Conservation (phyloP, 2,888 invertebrate genomes). For the Anthophora plumipes region DNA sequence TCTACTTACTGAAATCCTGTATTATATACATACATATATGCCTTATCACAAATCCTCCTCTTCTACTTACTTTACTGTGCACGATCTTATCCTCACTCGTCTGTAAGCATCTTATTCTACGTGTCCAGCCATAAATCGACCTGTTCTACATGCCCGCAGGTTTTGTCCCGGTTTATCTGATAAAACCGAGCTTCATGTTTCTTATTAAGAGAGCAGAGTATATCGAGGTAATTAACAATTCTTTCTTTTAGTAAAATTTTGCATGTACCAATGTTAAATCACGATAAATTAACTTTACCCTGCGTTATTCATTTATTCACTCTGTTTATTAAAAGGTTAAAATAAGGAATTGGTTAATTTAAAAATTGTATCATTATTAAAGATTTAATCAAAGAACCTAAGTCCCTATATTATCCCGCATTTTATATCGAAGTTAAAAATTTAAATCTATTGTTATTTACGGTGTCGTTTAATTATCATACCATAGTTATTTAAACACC, state of each 20-base stretch:
- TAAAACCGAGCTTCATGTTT: neutral
- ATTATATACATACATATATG: neutral
- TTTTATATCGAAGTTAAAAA: no score
- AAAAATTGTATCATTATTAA: neutral
- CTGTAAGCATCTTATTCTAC: constrained; percentile 28
- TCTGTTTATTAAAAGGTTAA: neutral
- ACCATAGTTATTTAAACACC: no score
- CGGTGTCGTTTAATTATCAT: neutral
- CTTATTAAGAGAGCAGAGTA: neutral
- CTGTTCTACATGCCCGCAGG: neutral
- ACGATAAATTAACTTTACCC: no score
- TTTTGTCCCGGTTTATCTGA: neutral
- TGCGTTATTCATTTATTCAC: no score
- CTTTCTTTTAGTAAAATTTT: neutral
- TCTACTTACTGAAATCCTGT: neutral
- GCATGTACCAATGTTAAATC: neutral
- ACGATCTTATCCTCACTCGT: constrained; percentile 9
- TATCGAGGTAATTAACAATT: neutral
- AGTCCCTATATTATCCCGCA: no score
- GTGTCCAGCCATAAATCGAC: constrained; percentile 24
- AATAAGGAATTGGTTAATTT: no score
- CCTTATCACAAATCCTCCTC: neutral
- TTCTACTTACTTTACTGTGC: constrained; percentile 21
- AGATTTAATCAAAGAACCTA: neutral
- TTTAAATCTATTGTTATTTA: neutral